phyloP scores from a whole-genome alignment of 2,797 vertebrate genomes.

The Eupleurogrammus muticus region DNA sequence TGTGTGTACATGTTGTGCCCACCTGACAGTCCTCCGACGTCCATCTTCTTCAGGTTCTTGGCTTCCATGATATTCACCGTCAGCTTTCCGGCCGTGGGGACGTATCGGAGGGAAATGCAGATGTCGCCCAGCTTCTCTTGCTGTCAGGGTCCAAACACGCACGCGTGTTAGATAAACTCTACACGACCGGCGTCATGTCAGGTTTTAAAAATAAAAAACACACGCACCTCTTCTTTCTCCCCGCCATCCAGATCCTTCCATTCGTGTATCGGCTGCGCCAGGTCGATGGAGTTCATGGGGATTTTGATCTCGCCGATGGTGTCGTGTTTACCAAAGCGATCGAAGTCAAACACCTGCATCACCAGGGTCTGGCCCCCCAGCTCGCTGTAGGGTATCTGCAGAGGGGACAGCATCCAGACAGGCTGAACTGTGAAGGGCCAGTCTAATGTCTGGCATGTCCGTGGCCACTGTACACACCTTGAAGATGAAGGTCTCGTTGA shows the following conservation, averaged over 20 bases:
- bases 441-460: neutral
- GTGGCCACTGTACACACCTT: constrained; percentile 78
- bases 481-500: constrained; percentile 91
- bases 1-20: constrained; percentile 4
- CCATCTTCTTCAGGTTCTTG: constrained; percentile 95
- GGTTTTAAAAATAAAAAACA: neutral
- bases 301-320: constrained; percentile 90
- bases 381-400: constrained; percentile 89
- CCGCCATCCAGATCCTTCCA: constrained; percentile 87
- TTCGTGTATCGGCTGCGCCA: constrained; percentile 86
- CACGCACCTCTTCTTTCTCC: constrained; percentile 87
- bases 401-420: neutral
- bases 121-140: constrained; percentile 92
- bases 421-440: neutral
- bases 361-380: constrained; percentile 90
- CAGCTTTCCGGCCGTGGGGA: constrained; percentile 91
- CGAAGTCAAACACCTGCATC: constrained; percentile 92
- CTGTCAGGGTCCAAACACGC: constrained; percentile 64
- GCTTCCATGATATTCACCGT: constrained; percentile 92
- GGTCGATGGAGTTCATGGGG: constrained; percentile 88
- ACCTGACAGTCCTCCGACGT: constrained; percentile 93
- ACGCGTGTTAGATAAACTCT: neutral
- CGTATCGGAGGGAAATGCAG: constrained; percentile 93
- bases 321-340: constrained; percentile 93
- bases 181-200: neutral